A percentile compares a stretch with the other conserved stretches of the same genome.
phyloP scores from a whole-genome alignment of 2,888 invertebrate species.

The Hydraecia micacea region DNA sequence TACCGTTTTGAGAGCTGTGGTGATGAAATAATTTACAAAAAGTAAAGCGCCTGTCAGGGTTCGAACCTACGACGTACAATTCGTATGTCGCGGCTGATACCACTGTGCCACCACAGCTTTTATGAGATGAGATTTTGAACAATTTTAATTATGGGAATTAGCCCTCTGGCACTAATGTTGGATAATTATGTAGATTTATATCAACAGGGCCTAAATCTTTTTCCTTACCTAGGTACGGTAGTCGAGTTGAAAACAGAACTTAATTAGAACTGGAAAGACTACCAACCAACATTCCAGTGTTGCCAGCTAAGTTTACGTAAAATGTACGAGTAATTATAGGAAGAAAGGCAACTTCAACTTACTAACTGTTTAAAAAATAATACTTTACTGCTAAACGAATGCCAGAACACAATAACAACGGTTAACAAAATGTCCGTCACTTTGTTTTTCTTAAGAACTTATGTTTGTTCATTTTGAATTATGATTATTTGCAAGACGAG shows the following conservation, averaged over 20 bases:
- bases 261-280: slow-evolving; percentile 4
- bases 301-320: slow-evolving; percentile 39
- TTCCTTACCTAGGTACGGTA: too few relatives aligned
- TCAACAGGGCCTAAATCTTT: too few relatives aligned
- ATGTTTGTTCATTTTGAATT: slow-evolving; percentile 35
- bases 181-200: background rate
- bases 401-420: slow-evolving; percentile 42
- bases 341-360: slow-evolving; percentile 9
- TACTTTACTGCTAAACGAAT: slow-evolving; percentile 59
- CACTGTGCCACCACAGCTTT: too few relatives aligned
- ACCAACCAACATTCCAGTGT: slow-evolving; percentile 32
- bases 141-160: background rate
- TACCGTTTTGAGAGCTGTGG: too few relatives aligned
- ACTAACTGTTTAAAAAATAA: slow-evolving; percentile 39
- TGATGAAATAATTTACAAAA: too few relatives aligned
- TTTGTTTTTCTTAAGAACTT: slow-evolving; percentile 4
- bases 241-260: slow-evolving; percentile 27
- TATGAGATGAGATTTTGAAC: background rate
- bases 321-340: slow-evolving; percentile 21
- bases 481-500: slow-evolving; percentile 13
- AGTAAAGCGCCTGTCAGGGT: too few relatives aligned
- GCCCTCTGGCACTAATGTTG: background rate
- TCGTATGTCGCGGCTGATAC: too few relatives aligned
- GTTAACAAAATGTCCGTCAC: slow-evolving; percentile 20
- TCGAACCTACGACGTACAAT: too few relatives aligned